These are phyloP conservation scores for Caenorhabditis drosophilae DNA, from an alignment of 2,888 invertebrate species.

Conservation along the genomic window DNA sequence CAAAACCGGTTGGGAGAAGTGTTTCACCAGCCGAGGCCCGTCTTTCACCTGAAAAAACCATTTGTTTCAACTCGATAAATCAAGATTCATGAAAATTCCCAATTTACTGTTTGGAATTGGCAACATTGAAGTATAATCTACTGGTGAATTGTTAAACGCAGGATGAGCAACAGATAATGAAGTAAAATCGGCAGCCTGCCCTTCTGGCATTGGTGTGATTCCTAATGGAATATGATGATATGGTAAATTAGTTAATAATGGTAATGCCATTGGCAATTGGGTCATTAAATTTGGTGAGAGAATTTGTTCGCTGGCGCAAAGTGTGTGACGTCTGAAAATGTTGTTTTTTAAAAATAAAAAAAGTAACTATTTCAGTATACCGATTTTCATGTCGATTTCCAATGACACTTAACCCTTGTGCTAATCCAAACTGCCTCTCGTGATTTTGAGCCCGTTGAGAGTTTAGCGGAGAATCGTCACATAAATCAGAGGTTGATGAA, in stretches of 20 bases:
- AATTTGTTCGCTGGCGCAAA: slow-evolving; percentile 60
- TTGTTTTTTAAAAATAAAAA: too few relatives aligned
- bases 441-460: slow-evolving; percentile 26
- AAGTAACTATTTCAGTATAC: too few relatives aligned
- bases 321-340: slow-evolving; percentile 52
- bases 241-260: slow-evolving; percentile 13
- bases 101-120: slow-evolving; percentile 46
- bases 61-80: not conserved
- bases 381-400: slow-evolving; percentile 41
- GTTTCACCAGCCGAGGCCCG: slow-evolving; percentile 65
- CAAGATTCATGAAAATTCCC: too few relatives aligned
- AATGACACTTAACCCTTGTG: slow-evolving; percentile 19
- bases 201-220: slow-evolving; percentile 39
- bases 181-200: slow-evolving; percentile 32
- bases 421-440: slow-evolving; percentile 29
- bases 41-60: slow-evolving; percentile 38
- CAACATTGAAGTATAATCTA: slow-evolving; percentile 35
- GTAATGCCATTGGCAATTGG: slow-evolving; percentile 31
- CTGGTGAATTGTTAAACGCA: slow-evolving; percentile 19
- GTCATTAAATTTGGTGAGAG: slow-evolving; percentile 45
- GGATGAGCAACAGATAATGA: slow-evolving; percentile 20
- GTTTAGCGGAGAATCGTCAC: slow-evolving; percentile 40
- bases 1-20: slow-evolving; percentile 33
- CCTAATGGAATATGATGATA: slow-evolving; percentile 27
- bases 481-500: slow-evolving; percentile 56